phyloP scores from a whole-genome alignment of 2,797 vertebrate genomes.

The Eulemur coronatus region DNA sequence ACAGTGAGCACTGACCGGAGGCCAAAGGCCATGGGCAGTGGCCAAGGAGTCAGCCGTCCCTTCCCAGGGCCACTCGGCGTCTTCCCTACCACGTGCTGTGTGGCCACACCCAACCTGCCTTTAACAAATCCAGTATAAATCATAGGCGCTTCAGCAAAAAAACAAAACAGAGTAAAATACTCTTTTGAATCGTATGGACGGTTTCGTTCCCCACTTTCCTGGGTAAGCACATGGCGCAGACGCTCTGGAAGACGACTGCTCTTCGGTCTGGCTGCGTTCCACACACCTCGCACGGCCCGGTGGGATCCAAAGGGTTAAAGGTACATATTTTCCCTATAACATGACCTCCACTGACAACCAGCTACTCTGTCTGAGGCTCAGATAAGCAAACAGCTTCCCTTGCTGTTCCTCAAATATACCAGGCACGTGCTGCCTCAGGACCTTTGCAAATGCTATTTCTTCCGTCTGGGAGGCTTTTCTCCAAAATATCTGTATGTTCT shows the following conservation, averaged over 20 bases:
- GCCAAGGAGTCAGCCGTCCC: neutral
- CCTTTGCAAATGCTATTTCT: neutral
- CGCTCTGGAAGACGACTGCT: neutral
- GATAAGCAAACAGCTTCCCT: neutral
- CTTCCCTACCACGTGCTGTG: neutral
- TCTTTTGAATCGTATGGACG: neutral
- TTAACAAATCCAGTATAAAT: neutral
- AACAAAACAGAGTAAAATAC: neutral
- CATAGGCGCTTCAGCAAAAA: neutral
- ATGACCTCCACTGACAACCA: neutral
- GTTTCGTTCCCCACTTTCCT: neutral
- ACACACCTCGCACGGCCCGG: neutral
- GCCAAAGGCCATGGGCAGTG: neutral
- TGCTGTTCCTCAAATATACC: neutral
- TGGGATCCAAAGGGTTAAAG: neutral
- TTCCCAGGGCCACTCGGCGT: neutral
- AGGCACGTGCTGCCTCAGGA: neutral
- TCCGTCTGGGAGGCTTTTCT: neutral
- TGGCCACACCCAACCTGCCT: neutral
- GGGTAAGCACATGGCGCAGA: neutral
- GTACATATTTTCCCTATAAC: neutral
- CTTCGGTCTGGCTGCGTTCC: neutral
- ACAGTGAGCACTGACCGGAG: neutral
- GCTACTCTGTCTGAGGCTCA: neutral
- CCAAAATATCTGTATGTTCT: neutral